Conservation (phyloP, 1,140 invertebrate species). For the Drosophila malerkotliana region DNA sequence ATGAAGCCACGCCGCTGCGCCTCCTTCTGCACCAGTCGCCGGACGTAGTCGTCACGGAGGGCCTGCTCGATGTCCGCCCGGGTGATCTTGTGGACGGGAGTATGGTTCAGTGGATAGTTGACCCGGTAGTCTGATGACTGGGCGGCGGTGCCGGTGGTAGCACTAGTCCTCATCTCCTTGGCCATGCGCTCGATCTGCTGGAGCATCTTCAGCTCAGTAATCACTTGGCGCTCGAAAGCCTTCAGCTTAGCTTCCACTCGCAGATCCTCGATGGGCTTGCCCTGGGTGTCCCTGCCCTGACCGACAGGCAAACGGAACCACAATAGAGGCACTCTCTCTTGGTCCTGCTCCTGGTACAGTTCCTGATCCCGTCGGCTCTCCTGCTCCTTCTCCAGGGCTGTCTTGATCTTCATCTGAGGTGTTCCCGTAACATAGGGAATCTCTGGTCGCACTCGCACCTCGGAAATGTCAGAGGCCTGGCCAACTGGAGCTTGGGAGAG, state of each 20-base stretch:
- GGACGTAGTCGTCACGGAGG: conserved; percentile 69
- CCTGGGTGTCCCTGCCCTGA: not conserved
- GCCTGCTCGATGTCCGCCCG: conserved; percentile 68
- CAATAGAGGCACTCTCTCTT: conserved; percentile 49
- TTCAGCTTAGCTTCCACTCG: conserved; percentile 60
- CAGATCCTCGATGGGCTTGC: conserved; percentile 41
- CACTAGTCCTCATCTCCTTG: conserved; percentile 62
- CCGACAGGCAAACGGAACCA: conserved; percentile 61
- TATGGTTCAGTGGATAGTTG: conserved; percentile 59
- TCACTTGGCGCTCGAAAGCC: conserved; percentile 73
- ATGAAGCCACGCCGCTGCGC: conserved; percentile 26
- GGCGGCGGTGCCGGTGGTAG: not conserved
- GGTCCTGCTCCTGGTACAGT: conserved; percentile 1
- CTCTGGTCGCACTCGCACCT: conserved; percentile 71
- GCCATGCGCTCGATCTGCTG: conserved; percentile 74
- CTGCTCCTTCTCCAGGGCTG: conserved; percentile 31
- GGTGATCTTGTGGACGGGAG: conserved; percentile 76
- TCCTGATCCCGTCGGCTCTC: conserved; percentile 13
- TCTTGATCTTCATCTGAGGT: conserved; percentile 53
- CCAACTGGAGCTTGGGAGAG: not conserved
- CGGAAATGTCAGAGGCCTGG: conserved; percentile 69
- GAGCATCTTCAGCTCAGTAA: conserved; percentile 61
- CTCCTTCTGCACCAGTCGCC: conserved; percentile 60
- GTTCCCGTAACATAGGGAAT: conserved; percentile 6
- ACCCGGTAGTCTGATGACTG: conserved; percentile 34